Evolutionary conservation across 2,888 invertebrate genomes (phyloP).

Genomic region (Piscicola geometra): DNA sequence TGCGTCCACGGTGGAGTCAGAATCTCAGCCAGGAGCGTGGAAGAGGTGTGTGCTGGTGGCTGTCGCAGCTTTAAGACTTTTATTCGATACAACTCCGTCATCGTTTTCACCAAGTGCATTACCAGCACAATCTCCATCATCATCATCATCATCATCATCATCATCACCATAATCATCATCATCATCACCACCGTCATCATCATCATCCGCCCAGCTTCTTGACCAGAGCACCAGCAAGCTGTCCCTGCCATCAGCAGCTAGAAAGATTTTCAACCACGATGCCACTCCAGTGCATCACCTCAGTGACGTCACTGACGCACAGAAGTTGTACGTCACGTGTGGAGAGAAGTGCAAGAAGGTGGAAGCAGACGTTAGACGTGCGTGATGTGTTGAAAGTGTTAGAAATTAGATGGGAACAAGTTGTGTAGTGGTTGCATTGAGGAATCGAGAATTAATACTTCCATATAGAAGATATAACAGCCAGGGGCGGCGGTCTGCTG

Average conservation of each 20-base stretch:
- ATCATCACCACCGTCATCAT: not conserved
- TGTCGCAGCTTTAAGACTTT: too few species aligned
- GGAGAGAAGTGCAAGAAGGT: slow-evolving; percentile 46
- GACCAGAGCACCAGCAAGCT: slow-evolving; percentile 52
- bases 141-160: too few species aligned
- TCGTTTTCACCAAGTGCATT: too few species aligned
- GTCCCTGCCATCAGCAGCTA: slow-evolving; percentile 53
- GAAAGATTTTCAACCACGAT: slow-evolving; percentile 53
- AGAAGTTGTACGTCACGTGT: slow-evolving; percentile 51
- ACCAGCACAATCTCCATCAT: too few species aligned
- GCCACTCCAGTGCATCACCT: slow-evolving; percentile 54
- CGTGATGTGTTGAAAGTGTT: not conserved
- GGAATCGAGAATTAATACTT: too few species aligned
- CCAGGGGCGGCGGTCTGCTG: too few species aligned
- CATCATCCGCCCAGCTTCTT: slow-evolving; percentile 48
- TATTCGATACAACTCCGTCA: not conserved
- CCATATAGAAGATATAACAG: too few species aligned
- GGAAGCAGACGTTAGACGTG: not conserved
- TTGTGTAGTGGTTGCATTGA: too few species aligned
- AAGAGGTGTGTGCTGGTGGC: not conserved
- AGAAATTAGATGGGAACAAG: too few species aligned
- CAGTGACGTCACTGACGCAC: slow-evolving; percentile 49
- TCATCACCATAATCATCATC: too few species aligned
- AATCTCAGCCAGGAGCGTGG: not conserved
- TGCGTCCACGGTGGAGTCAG: not conserved